phyloP scores from a whole-genome alignment of 2,113 vertebrate genomes.

The Ursus arctos region DNA sequence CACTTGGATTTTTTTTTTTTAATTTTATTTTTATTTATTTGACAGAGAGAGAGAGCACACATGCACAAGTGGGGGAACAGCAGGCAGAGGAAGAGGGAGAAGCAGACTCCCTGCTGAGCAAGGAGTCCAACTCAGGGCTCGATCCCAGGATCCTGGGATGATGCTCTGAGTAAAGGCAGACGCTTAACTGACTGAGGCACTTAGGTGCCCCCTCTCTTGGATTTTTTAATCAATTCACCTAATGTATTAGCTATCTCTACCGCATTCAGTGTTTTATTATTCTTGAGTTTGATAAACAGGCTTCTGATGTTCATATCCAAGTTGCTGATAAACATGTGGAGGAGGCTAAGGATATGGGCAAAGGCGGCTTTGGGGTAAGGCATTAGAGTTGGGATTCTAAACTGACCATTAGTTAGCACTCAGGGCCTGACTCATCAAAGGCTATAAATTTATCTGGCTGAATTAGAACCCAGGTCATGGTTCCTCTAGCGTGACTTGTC shows the following conservation, averaged over 20 bases:
- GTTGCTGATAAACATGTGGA: background rate
- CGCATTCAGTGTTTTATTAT: slow-evolving; percentile 30
- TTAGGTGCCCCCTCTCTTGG: background rate
- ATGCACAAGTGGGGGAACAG: too few species aligned
- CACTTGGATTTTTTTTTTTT: background rate
- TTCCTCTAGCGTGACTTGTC: background rate
- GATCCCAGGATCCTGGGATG: too few species aligned
- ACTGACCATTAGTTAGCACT: background rate
- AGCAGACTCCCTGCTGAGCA: too few species aligned
- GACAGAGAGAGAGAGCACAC: too few species aligned
- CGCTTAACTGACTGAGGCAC: too few species aligned
- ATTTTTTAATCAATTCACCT: background rate
- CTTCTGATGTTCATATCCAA: background rate
- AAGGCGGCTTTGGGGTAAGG: background rate
- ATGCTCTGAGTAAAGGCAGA: too few species aligned
- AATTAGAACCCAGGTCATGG: slow-evolving; percentile 2
- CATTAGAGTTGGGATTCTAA: background rate
- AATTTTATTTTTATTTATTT: too few species aligned
- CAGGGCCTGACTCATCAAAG: background rate
- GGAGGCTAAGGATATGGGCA: background rate
- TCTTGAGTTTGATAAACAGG: background rate
- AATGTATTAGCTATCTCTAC: background rate
- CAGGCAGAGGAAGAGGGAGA: too few species aligned
- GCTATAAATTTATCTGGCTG: background rate
- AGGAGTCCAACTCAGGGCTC: too few species aligned